Conservation (phyloP, 2,888 invertebrate species). For the Lissonota sp. region DNA sequence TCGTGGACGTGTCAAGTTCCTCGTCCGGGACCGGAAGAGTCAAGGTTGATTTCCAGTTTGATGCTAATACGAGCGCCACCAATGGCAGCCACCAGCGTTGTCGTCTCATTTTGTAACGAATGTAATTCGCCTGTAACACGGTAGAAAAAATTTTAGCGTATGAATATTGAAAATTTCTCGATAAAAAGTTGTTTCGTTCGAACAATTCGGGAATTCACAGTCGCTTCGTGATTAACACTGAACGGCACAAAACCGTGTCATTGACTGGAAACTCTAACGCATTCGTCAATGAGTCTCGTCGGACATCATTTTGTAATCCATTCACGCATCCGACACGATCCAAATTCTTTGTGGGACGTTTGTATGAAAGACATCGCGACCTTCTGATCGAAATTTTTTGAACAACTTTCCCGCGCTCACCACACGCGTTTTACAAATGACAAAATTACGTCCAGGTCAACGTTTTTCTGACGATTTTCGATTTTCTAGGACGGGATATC, state of each 20-base stretch:
- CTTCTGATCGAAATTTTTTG: slow-evolving; percentile 47
- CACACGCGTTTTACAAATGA: slow-evolving; percentile 48
- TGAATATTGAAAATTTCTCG: background rate
- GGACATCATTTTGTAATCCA: slow-evolving; percentile 59
- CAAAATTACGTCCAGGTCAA: slow-evolving; percentile 57
- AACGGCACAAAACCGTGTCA: slow-evolving; percentile 37
- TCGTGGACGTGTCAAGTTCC: slow-evolving; percentile 77
- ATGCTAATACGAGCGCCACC: slow-evolving; percentile 68
- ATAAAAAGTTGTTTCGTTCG: background rate
- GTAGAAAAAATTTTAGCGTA: slow-evolving; percentile 2
- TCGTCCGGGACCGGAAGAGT: slow-evolving; percentile 72
- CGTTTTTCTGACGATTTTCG: slow-evolving; percentile 33
- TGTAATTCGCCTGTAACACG: slow-evolving; percentile 47
- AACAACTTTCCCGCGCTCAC: background rate
- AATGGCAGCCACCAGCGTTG: slow-evolving; percentile 72
- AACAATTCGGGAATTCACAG: background rate
- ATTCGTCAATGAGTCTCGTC: slow-evolving; percentile 54
- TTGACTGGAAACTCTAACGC: slow-evolving; percentile 37
- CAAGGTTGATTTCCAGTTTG: slow-evolving; percentile 63
- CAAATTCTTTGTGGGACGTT: slow-evolving; percentile 57
- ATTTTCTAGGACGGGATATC: slow-evolving; percentile 23
- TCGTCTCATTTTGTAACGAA: slow-evolving; percentile 69
- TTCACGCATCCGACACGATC: slow-evolving; percentile 67
- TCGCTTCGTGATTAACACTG: background rate
- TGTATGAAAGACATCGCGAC: slow-evolving; percentile 38